These are phyloP conservation scores for Sparidentex hasta DNA, from an alignment of 2,797 vertebrate species.

Conservation along the genomic window DNA sequence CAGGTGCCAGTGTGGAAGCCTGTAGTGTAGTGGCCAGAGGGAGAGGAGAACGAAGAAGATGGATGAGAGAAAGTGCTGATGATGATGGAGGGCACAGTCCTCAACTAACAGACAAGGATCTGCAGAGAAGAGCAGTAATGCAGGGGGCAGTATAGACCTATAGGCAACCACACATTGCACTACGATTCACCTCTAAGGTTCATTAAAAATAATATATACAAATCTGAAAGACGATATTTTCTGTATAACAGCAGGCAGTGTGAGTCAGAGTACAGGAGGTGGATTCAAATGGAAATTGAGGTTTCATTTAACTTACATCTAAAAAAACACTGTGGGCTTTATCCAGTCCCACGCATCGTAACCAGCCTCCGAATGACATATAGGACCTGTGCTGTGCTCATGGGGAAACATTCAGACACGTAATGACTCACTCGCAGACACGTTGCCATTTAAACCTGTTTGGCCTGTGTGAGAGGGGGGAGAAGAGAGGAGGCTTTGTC, in stretches of 20 bases:
- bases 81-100: not conserved
- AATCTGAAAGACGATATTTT: not conserved
- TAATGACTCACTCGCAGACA: conserved; percentile 60
- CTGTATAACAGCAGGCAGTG: not conserved
- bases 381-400: conserved; percentile 19
- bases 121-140: not conserved
- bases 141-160: not conserved
- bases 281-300: not conserved
- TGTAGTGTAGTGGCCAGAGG: conserved; percentile 23
- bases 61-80: not conserved
- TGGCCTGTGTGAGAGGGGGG: conserved; percentile 47
- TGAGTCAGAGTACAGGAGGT: conserved; percentile 3
- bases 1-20: conserved; percentile 62
- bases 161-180: not conserved
- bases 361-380: conserved; percentile 26
- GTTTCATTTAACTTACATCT: conserved; percentile 30
- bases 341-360: conserved; percentile 34
- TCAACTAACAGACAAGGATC: not conserved
- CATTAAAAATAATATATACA: not conserved
- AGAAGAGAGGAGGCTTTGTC: conserved; percentile 37
- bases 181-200: not conserved
- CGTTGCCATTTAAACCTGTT: conserved; percentile 76
- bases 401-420: conserved; percentile 46
- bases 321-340: conserved; percentile 45
- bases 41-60: conserved; percentile 8